A percentile compares a stretch with the other conserved stretches of the same genome.
These are phyloP conservation scores for Pangasius macronema DNA, from an alignment of 2,797 vertebrate species.

Conservation along the genomic window DNA sequence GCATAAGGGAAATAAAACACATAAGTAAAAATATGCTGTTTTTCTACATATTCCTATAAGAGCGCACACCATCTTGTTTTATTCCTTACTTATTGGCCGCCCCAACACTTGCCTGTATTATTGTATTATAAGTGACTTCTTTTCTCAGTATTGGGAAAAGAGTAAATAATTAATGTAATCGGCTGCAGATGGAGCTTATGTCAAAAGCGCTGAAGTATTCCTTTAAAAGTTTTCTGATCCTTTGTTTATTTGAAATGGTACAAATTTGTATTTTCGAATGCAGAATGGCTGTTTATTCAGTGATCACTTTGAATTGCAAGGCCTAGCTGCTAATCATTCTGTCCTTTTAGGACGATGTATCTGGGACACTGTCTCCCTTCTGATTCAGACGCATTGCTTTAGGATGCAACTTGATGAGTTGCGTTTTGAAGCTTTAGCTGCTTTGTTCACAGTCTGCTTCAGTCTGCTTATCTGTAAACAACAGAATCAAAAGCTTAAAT, in stretches of 20 bases:
- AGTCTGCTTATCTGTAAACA: slow-evolving; percentile 11
- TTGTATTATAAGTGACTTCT: not conserved
- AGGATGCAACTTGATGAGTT: not conserved
- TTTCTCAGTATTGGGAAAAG: not conserved
- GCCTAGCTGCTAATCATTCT: not conserved
- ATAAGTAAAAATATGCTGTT: not conserved
- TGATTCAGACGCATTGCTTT: not conserved
- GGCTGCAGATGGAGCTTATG: not conserved
- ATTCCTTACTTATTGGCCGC: slow-evolving; percentile 2
- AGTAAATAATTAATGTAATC: slow-evolving; percentile 12
- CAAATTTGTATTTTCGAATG: not conserved
- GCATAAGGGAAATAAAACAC: not conserved
- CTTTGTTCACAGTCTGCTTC: slow-evolving; percentile 20
- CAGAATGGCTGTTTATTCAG: not conserved
- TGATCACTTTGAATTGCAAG: not conserved
- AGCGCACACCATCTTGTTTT: not conserved
- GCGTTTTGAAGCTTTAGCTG: not conserved
- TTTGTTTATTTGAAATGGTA: slow-evolving; percentile 2
- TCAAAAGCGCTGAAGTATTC: not conserved
- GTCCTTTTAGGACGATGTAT: not conserved
- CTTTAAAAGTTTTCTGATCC: not conserved
- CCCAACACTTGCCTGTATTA: not conserved
- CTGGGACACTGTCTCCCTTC: slow-evolving; percentile 8
- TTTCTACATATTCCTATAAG: not conserved
- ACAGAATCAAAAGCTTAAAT: not conserved